Evolutionary conservation across 2,888 invertebrate genomes (phyloP).

Genomic region (Auanema freiburgensis): DNA sequence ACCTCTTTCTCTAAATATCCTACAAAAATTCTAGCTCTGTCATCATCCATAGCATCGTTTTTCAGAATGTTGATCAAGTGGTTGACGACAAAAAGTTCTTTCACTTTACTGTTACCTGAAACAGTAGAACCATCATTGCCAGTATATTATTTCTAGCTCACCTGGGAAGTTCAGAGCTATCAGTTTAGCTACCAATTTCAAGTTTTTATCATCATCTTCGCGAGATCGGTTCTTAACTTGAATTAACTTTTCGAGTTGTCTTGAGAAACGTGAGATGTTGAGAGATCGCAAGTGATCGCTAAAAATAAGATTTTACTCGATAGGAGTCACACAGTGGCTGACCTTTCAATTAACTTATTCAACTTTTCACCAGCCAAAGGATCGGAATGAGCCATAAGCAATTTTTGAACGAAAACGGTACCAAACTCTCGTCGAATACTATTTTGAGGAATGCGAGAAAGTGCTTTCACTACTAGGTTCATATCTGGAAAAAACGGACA

Average conservation of each 20-base stretch:
- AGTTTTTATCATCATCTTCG: background rate
- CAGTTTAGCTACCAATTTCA: slow-evolving; percentile 3
- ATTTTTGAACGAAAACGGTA: slow-evolving; percentile 9
- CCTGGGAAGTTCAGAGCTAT: slow-evolving; percentile 8
- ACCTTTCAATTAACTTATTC: slow-evolving; percentile 13
- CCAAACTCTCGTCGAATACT: slow-evolving; percentile 4
- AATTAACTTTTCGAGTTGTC: slow-evolving; percentile 2
- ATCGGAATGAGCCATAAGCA: slow-evolving; percentile 2
- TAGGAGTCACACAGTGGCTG: background rate
- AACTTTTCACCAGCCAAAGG: slow-evolving; percentile 12
- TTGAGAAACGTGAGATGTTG: slow-evolving; percentile 7
- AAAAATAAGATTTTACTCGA: background rate
- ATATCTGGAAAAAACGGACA: slow-evolving; percentile 12
- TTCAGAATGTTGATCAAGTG: too few species aligned
- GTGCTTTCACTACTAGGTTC: slow-evolving; percentile 4
- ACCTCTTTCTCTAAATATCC: too few species aligned
- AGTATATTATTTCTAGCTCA: slow-evolving; percentile 4
- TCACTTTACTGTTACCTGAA: background rate
- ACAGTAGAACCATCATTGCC: too few species aligned
- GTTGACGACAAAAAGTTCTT: too few species aligned
- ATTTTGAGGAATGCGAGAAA: slow-evolving; percentile 2
- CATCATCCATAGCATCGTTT: too few species aligned
- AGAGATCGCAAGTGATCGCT: background rate
- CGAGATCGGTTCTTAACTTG: background rate
- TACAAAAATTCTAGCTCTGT: too few species aligned